These are phyloP conservation scores for Brachionus calyciflorus DNA, from an alignment of 1,140 invertebrate species.

Conservation along the genomic window DNA sequence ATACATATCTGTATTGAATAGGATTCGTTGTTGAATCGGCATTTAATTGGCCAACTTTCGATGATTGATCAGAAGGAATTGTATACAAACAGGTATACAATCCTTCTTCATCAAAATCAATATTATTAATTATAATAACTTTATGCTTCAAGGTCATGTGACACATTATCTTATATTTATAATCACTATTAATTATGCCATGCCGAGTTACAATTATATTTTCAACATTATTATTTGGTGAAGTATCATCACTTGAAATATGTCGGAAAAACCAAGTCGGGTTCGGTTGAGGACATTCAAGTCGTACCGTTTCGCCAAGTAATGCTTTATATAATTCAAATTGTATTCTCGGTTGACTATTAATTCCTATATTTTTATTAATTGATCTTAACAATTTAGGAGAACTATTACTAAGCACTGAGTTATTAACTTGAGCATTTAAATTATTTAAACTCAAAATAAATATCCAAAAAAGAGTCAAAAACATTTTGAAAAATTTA, in stretches of 20 bases:
- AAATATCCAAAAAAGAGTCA: no score
- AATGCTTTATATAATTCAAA: constrained; percentile 37
- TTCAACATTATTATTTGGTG: neutral
- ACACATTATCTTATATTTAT: constrained; percentile 45
- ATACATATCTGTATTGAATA: constrained; percentile 22
- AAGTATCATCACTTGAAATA: neutral
- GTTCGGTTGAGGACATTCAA: constrained; percentile 37
- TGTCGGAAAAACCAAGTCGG: constrained; percentile 40
- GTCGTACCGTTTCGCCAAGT: constrained; percentile 37
- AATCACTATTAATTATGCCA: constrained; percentile 42
- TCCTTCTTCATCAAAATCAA: constrained; percentile 38
- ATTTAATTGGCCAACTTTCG: neutral
- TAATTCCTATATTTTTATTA: no score
- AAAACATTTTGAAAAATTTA: no score
- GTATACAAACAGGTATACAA: constrained; percentile 42
- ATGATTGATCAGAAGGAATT: neutral
- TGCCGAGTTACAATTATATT: constrained; percentile 41
- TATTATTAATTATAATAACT: constrained; percentile 43
- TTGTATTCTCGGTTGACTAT: neutral
- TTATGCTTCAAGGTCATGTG: constrained; percentile 47
- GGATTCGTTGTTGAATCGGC: neutral
- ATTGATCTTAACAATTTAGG: no score
- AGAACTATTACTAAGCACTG: no score
- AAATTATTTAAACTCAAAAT: no score
- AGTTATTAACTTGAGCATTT: no score